phyloP scores from a whole-genome alignment of 2,797 vertebrate genomes.

The Graptemys geographica region DNA sequence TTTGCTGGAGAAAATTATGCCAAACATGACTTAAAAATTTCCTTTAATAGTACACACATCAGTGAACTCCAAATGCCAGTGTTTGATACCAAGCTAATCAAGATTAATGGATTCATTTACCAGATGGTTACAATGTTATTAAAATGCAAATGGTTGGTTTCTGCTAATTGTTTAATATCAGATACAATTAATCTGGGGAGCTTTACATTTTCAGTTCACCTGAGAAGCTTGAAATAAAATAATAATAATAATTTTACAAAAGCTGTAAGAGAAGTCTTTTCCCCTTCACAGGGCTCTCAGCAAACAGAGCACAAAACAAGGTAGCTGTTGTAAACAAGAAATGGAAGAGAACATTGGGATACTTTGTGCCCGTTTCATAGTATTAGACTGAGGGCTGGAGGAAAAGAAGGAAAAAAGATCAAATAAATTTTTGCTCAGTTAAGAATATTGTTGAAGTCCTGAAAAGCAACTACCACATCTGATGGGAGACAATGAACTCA shows the following conservation, averaged over 20 bases:
- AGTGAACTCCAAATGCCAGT: constrained; percentile 83
- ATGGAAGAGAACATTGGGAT: constrained; percentile 13
- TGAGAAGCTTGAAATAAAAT: background rate
- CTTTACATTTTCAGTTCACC: constrained; percentile 68
- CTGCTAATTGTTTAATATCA: constrained; percentile 94
- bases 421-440: background rate
- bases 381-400: background rate
- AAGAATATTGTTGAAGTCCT: background rate
- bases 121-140: constrained; percentile 95
- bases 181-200: constrained; percentile 88
- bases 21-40: constrained; percentile 54
- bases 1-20: constrained; percentile 52
- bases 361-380: background rate
- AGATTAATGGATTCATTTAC: constrained; percentile 97
- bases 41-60: constrained; percentile 77
- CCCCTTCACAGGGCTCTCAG: background rate
- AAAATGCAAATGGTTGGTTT: constrained; percentile 98
- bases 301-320: constrained; percentile 50
- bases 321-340: constrained; percentile 46
- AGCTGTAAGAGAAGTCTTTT: constrained; percentile 38
- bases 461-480: background rate
- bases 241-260: background rate
- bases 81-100: constrained; percentile 89
- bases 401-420: background rate
- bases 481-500: background rate